These are phyloP conservation scores for Tapirus indicus DNA, from an alignment of 2,797 vertebrate genomes.

Conservation along the genomic window DNA sequence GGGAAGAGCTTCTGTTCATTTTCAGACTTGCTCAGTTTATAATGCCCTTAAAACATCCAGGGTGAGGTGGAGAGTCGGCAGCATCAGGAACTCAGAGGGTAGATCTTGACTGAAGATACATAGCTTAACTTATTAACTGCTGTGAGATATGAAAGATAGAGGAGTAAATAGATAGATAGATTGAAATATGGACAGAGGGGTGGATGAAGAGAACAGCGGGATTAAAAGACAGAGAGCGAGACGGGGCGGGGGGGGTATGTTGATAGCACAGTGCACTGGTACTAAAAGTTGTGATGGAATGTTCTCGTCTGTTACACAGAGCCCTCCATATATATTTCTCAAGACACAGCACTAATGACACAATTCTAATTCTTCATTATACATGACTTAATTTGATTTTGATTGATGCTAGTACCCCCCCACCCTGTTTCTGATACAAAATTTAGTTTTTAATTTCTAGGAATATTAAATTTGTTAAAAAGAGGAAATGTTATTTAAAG, in stretches of 20 bases:
- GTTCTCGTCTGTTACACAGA: not conserved
- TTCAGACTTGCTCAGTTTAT: not conserved
- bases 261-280: not conserved
- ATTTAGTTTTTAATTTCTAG: conserved; percentile 38
- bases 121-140: not conserved
- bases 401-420: not conserved
- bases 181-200: not conserved
- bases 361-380: conserved; percentile 5
- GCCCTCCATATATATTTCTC: not conserved
- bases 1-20: not conserved
- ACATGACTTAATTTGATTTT: conserved; percentile 47
- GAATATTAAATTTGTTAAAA: conserved; percentile 59
- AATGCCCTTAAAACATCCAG: not conserved
- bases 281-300: not conserved
- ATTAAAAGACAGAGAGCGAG: not conserved
- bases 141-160: not conserved
- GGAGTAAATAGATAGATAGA: not conserved
- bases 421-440: conserved; percentile 44
- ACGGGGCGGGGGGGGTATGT: too few relatives aligned
- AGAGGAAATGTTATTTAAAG: conserved; percentile 36
- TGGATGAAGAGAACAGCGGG: too few relatives aligned
- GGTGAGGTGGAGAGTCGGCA: not conserved
- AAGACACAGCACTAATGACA: not conserved
- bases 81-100: not conserved
- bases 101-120: not conserved